These are phyloP conservation scores for Oncorhynchus nerka DNA, from an alignment of 2,113 vertebrate species.

Conservation along the genomic window DNA sequence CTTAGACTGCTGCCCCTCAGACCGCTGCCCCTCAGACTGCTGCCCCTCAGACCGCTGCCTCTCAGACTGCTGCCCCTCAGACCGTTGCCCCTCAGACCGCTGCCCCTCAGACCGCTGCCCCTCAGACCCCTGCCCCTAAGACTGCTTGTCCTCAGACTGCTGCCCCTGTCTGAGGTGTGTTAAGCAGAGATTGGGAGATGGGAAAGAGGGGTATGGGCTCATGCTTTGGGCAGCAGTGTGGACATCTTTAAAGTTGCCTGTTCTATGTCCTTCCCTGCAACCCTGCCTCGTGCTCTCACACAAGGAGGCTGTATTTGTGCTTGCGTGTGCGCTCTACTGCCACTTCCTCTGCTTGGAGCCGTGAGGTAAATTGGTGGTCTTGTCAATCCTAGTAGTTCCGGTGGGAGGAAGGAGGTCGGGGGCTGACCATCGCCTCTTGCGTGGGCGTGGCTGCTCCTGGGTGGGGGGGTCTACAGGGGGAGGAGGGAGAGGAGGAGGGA, in stretches of 20 bases:
- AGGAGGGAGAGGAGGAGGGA: slow-evolving; percentile 18
- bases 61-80: too few relatives aligned
- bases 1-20: too few relatives aligned
- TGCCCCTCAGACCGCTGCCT: too few relatives aligned
- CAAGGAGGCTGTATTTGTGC: slow-evolving; percentile 66
- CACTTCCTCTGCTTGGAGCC: slow-evolving; percentile 74
- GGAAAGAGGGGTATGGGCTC: slow-evolving; percentile 14
- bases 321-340: slow-evolving; percentile 59
- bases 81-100: not conserved
- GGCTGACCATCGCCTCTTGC: slow-evolving; percentile 78
- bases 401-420: slow-evolving; percentile 59
- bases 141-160: too few relatives aligned
- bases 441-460: slow-evolving; percentile 52
- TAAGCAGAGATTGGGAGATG: slow-evolving; percentile 27
- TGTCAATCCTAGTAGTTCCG: slow-evolving; percentile 37
- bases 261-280: slow-evolving; percentile 65
- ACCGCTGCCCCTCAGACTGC: too few relatives aligned
- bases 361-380: slow-evolving; percentile 75
- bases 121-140: too few relatives aligned
- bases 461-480: slow-evolving; percentile 22
- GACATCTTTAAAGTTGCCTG: slow-evolving; percentile 56
- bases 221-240: slow-evolving; percentile 49
- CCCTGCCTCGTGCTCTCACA: slow-evolving; percentile 70
- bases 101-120: too few relatives aligned
- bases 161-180: slow-evolving; percentile 42